Conservation (phyloP, 2,888 invertebrate species). For the Microctonus hyperodae region DNA sequence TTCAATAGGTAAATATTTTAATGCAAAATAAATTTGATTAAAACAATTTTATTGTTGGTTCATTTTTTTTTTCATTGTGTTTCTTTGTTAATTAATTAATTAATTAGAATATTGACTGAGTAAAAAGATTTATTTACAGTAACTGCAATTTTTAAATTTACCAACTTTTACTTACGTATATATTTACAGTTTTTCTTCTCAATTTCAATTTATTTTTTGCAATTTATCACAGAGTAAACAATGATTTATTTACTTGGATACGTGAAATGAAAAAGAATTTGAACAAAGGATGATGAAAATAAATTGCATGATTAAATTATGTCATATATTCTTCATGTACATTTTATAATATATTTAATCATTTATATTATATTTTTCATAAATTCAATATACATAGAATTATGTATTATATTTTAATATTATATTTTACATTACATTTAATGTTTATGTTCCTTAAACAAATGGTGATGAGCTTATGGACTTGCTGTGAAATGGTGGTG, state of each 20-base stretch:
- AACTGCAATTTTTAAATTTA: neutral
- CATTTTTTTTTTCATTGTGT: neutral
- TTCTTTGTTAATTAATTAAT: no score
- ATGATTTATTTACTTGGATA: conserved; percentile 21
- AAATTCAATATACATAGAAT: neutral
- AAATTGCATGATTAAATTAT: conserved; percentile 4
- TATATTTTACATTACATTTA: neutral
- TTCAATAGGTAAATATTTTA: no score
- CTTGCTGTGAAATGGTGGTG: neutral
- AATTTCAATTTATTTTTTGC: conserved; percentile 21
- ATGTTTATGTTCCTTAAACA: neutral
- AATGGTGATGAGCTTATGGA: conserved; percentile 8
- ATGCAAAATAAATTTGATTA: no score
- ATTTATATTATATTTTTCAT: neutral
- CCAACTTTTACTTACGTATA: neutral
- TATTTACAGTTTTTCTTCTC: neutral
- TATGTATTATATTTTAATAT: neutral
- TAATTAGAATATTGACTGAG: no score
- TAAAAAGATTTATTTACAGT: no score
- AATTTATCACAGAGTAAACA: conserved; percentile 21
- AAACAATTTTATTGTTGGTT: no score
- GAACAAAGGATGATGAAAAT: conserved; percentile 19
- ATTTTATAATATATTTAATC: conserved; percentile 4
- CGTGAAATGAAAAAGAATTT: conserved; percentile 7
- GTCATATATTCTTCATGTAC: neutral